phyloP scores from a whole-genome alignment of 2,113 vertebrate species.

The Chaetura pelagica region DNA sequence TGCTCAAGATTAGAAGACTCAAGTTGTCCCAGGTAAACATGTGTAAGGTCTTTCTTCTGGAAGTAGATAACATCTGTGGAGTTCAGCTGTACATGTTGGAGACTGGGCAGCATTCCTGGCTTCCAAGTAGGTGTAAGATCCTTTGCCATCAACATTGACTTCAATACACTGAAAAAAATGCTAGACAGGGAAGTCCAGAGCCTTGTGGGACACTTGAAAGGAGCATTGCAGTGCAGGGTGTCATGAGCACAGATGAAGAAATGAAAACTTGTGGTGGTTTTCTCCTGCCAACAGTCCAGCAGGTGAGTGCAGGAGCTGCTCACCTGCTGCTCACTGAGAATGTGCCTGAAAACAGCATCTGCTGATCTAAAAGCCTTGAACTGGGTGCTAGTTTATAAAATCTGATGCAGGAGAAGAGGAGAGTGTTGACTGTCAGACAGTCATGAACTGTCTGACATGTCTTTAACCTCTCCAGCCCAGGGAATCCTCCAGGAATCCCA shows the following conservation, averaged over 20 bases:
- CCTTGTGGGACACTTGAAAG: background rate
- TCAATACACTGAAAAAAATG: background rate
- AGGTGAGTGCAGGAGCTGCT: background rate
- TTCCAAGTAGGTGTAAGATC: background rate
- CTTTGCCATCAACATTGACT: background rate
- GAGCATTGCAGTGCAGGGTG: background rate
- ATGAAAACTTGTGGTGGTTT: background rate
- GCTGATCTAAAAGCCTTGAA: background rate
- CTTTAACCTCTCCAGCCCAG: background rate
- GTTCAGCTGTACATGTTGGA: background rate
- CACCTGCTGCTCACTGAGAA: background rate
- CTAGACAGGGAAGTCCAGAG: background rate
- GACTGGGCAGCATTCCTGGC: background rate
- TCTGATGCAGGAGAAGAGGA: background rate
- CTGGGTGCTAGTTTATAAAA: background rate
- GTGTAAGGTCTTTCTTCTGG: background rate
- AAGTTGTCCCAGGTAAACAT: background rate
- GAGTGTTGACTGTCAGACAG: accelerated
- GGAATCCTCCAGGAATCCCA: background rate
- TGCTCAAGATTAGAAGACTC: background rate
- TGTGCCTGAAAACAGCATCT: background rate
- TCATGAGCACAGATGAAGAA: background rate
- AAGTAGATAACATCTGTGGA: background rate
- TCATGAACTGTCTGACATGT: background rate
- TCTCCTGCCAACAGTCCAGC: background rate